These are phyloP conservation scores for Paracyclopina nana DNA, from an alignment of 1,140 invertebrate species.

Conservation along the genomic window DNA sequence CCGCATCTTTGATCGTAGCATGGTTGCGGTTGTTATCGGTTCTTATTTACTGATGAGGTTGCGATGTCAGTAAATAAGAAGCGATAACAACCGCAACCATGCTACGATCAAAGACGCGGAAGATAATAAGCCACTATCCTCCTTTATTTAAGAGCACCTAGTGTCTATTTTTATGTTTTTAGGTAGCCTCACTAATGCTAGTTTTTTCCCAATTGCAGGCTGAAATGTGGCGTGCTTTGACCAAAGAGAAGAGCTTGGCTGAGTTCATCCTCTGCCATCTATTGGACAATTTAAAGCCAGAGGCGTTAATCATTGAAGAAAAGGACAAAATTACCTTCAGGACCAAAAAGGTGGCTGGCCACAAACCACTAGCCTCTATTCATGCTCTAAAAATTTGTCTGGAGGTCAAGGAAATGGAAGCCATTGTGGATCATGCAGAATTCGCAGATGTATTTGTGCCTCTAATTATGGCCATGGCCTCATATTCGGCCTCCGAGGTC, in stretches of 20 bases:
- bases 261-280: background rate
- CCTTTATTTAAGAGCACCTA: too few species aligned
- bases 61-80: too few species aligned
- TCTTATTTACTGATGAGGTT: too few species aligned
- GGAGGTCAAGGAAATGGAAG: constrained; percentile 2
- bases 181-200: too few species aligned
- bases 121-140: too few species aligned
- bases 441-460: background rate
- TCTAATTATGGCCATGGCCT: background rate
- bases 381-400: background rate
- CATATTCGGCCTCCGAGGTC: too few species aligned
- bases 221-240: background rate
- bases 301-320: background rate
- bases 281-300: background rate
- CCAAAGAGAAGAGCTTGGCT: background rate
- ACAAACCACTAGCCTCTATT: background rate
- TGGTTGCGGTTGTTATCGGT: too few species aligned
- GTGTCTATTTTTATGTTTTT: too few species aligned
- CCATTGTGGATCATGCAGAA: background rate
- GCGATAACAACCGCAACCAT: too few species aligned
- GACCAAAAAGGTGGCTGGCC: background rate
- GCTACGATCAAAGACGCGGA: too few species aligned
- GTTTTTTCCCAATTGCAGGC: too few species aligned
- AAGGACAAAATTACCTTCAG: background rate
- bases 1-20: too few species aligned